Percentiles rank a stretch among this genome's conserved stretches.
Evolutionary conservation across 2,888 invertebrate genomes (phyloP).

Genomic region (Pachydiplax longipennis): DNA sequence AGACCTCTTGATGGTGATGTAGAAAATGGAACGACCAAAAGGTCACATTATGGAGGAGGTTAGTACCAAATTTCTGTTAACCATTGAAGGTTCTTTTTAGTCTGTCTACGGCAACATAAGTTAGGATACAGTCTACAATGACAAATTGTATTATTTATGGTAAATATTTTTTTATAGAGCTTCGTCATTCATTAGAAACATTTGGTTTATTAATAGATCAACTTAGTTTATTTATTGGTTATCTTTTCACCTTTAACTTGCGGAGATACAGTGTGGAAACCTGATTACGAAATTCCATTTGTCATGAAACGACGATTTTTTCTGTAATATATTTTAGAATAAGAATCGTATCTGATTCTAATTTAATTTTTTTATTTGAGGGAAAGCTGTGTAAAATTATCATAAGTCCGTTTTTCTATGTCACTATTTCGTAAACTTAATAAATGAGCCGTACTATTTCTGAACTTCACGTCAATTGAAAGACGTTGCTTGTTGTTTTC

Average conservation of each 20-base stretch:
- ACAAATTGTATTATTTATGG: slow-evolving; percentile 15
- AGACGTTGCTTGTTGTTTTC: slow-evolving; percentile 54
- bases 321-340: background rate
- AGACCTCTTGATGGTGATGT: slow-evolving; percentile 86
- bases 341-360: no score
- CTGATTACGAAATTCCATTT: slow-evolving; percentile 43
- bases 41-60: slow-evolving; percentile 92
- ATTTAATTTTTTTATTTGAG: no score
- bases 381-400: no score
- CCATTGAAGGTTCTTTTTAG: background rate
- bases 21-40: slow-evolving; percentile 87
- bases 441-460: no score
- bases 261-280: background rate
- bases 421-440: no score
- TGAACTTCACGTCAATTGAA: background rate
- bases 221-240: background rate
- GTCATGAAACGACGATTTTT: slow-evolving; percentile 12
- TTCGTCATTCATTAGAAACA: background rate
- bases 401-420: no score
- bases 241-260: background rate
- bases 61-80: slow-evolving; percentile 53
- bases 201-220: background rate
- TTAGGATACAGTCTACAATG: slow-evolving; percentile 27
- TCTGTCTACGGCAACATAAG: slow-evolving; percentile 33
- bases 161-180: slow-evolving; percentile 12